Evolutionary conservation across 2,797 vertebrate species (phyloP).

Genomic region (Chanos chanos): DNA sequence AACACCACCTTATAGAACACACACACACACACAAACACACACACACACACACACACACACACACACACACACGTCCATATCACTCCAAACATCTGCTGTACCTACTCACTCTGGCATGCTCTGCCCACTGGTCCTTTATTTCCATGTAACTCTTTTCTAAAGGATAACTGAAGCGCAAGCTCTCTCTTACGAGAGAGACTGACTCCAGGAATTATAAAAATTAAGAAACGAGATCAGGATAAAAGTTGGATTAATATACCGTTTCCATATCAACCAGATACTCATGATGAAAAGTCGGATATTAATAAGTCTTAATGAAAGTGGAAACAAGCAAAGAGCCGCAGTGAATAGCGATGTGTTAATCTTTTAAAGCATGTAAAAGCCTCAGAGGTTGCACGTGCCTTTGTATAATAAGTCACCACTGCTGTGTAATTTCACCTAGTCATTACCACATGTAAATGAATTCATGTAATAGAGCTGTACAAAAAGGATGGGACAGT

Average conservation of each 20-base stretch:
- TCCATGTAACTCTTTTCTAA: no score
- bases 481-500: neutral
- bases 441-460: conserved; percentile 28
- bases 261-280: conserved; percentile 15
- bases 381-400: conserved; percentile 12
- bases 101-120: conserved; percentile 20
- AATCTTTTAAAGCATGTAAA: conserved; percentile 34
- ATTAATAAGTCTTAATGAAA: conserved; percentile 53
- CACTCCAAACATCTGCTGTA: neutral
- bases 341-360: conserved; percentile 29
- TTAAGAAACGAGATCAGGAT: conserved; percentile 31
- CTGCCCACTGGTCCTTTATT: no score
- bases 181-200: neutral
- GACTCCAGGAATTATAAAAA: neutral
- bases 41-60: conserved; percentile 10
- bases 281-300: conserved; percentile 33
- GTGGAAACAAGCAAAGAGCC: conserved; percentile 45
- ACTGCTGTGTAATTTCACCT: conserved; percentile 17
- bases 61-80: conserved; percentile 11
- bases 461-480: neutral
- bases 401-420: conserved; percentile 29
- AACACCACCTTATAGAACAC: neutral
- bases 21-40: neutral
- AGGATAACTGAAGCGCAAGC: no score
- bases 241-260: conserved; percentile 34